Evolutionary conservation across 2,113 vertebrate species (phyloP).

Genomic region (Mystacornis crossleyi): DNA sequence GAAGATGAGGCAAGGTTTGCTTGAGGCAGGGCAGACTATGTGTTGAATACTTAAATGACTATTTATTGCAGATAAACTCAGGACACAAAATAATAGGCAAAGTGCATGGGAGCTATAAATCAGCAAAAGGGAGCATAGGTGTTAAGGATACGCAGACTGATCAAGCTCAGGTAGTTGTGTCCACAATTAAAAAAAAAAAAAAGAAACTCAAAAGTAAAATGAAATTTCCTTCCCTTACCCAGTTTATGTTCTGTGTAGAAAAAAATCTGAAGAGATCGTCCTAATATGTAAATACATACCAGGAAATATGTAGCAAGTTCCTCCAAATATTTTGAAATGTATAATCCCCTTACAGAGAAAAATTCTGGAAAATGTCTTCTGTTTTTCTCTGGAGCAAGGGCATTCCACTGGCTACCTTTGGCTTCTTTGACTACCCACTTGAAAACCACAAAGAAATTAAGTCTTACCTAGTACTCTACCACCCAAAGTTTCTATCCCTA

Average conservation of each 20-base stretch:
- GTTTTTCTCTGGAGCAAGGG: not conserved
- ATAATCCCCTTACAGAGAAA: not conserved
- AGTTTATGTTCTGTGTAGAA: not conserved
- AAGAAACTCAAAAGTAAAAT: not conserved
- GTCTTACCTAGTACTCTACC: conserved; percentile 81
- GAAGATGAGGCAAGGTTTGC: not conserved
- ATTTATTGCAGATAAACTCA: not conserved
- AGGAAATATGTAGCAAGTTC: not conserved
- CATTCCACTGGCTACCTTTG: not conserved
- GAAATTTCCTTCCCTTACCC: not conserved
- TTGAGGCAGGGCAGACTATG: not conserved
- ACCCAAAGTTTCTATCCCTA: conserved; percentile 82
- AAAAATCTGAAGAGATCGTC: not conserved
- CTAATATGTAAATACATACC: not conserved
- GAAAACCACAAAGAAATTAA: not conserved
- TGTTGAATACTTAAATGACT: not conserved
- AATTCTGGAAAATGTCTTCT: not conserved
- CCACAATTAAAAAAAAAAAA: not conserved
- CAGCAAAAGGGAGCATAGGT: not conserved
- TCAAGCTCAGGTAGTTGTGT: not conserved
- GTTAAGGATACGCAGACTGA: not conserved
- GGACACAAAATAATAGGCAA: not conserved
- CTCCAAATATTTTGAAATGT: not conserved
- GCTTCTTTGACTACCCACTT: not conserved
- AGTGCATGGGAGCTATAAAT: not conserved